A percentile compares a stretch with the other conserved stretches of the same genome.
Conservation (phyloP, 2,113 vertebrate genomes). For the Meleagris gallopavo region DNA sequence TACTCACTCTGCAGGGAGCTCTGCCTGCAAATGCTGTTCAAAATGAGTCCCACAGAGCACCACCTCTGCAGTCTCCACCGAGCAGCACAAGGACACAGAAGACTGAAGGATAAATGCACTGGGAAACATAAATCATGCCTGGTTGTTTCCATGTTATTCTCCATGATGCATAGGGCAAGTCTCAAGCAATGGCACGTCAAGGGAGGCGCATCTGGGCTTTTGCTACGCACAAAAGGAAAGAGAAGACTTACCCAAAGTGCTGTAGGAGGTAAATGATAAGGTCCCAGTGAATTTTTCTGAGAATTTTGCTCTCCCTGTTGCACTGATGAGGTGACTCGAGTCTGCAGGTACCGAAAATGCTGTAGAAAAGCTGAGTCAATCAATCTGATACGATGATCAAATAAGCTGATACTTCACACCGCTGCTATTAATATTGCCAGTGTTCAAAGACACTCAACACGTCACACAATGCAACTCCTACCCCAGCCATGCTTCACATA, state of each 20-base stretch:
- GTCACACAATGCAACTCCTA: neutral
- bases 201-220: neutral
- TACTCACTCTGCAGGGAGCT: neutral
- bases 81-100: neutral
- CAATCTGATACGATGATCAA: accelerated
- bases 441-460: neutral
- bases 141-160: neutral
- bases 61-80: neutral
- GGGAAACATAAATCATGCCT: neutral
- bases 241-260: neutral
- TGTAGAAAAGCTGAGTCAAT: neutral
- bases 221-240: neutral
- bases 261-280: neutral
- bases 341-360: neutral
- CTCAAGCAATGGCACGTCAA: neutral
- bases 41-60: neutral
- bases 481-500: accelerated
- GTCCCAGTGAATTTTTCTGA: neutral
- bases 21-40: neutral
- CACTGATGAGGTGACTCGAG: neutral
- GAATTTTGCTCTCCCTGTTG: neutral
- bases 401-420: neutral
- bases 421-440: neutral
- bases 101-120: neutral
- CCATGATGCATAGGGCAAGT: neutral